Conservation (phyloP, 2,113 vertebrate genomes). For the Conger conger region DNA sequence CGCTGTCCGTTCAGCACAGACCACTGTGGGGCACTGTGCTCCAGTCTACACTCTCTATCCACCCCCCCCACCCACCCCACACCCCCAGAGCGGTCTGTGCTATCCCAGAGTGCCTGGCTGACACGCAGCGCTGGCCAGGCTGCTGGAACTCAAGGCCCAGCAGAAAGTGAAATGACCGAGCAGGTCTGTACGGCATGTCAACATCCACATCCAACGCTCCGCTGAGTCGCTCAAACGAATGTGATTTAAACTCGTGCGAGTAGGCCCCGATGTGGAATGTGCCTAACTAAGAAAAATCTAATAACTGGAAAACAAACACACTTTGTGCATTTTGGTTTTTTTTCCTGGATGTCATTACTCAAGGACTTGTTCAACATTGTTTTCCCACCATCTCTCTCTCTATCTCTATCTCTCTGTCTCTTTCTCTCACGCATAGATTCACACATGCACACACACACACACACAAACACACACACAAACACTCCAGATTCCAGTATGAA, state of each 20-base stretch:
- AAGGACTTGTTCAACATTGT: background rate
- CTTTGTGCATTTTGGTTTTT: slow-evolving; percentile 1
- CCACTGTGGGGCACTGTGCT: slow-evolving; percentile 88
- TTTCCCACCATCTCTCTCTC: background rate
- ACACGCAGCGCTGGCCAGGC: background rate
- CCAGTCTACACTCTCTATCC: slow-evolving; percentile 66
- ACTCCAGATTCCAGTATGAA: background rate
- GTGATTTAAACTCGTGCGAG: slow-evolving; percentile 14
- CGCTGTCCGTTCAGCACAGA: slow-evolving; percentile 22
- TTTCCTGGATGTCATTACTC: slow-evolving; percentile 1
- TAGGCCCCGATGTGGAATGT: slow-evolving; percentile 26
- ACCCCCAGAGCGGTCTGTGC: slow-evolving; percentile 5
- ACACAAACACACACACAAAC: background rate
- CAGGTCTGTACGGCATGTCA: slow-evolving; percentile 16
- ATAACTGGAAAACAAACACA: slow-evolving; percentile 27
- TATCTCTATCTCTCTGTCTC: background rate
- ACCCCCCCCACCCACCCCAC: background rate
- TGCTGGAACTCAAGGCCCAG: background rate
- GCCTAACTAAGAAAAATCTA: slow-evolving; percentile 17
- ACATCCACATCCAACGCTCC: slow-evolving; percentile 3
- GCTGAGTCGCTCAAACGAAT: slow-evolving; percentile 11
- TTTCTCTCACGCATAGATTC: slow-evolving; percentile 25
- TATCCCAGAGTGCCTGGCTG: slow-evolving; percentile 1
- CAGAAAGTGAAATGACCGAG: slow-evolving; percentile 19
- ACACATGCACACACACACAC: slow-evolving; percentile 6